Evolutionary conservation across 2,797 vertebrate genomes (phyloP).

Genomic region (Enteromius paludinosus): DNA sequence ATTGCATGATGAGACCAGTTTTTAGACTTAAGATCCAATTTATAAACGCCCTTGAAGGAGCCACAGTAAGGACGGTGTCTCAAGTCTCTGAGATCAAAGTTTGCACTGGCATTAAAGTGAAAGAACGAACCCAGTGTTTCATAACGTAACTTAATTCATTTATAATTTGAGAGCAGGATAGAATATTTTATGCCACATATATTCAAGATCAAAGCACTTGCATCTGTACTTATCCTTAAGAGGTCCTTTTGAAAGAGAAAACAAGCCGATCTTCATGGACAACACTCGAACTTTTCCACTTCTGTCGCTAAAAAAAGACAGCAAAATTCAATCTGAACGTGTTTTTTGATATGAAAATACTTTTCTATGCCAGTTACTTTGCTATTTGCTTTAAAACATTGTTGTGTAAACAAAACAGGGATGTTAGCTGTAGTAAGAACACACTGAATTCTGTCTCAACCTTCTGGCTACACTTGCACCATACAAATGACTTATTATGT

Average conservation of each 20-base stretch:
- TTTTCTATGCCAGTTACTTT: background rate
- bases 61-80: background rate
- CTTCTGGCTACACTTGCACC: background rate
- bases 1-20: background rate
- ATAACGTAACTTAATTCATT: background rate
- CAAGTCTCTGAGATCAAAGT: background rate
- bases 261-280: conserved; percentile 86
- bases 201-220: conserved; percentile 66
- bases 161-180: background rate
- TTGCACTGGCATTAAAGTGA: background rate
- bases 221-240: conserved; percentile 88
- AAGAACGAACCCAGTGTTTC: background rate
- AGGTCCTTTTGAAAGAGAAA: conserved; percentile 86
- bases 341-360: background rate
- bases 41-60: conserved; percentile 2
- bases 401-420: background rate
- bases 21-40: conserved; percentile 9
- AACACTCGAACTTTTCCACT: conserved; percentile 85
- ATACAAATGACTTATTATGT: background rate
- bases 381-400: background rate
- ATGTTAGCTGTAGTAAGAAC: background rate
- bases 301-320: conserved; percentile 74
- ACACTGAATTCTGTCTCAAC: background rate
- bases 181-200: background rate
- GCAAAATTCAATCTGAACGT: background rate